A percentile compares a stretch with the other conserved stretches of the same genome.
Evolutionary conservation across 1,140 invertebrate species (phyloP).

Genomic region (Diuraphis noxia): DNA sequence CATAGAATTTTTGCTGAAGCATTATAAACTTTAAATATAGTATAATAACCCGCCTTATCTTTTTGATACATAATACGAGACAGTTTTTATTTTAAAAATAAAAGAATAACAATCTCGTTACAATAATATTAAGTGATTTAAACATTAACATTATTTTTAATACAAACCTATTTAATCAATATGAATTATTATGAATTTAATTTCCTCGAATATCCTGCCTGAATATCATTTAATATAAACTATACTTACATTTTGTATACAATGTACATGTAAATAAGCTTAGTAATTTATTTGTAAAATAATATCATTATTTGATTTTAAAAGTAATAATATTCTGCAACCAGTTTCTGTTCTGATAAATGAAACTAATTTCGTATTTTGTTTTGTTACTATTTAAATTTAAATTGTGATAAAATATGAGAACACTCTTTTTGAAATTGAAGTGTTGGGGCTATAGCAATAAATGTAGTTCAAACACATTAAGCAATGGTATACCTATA

Average conservation of each 20-base stretch:
- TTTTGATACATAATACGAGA: not conserved
- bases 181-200: not conserved
- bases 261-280: not conserved
- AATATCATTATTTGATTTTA: not conserved
- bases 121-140: not conserved
- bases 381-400: not conserved
- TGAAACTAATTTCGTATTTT: not conserved
- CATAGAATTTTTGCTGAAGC: not conserved
- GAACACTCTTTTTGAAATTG: constrained; percentile 6
- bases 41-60: not conserved
- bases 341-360: not conserved
- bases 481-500: constrained; percentile 8
- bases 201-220: not conserved
- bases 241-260: not conserved
- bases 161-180: not conserved
- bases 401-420: not conserved
- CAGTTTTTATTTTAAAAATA: not conserved
- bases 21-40: not conserved
- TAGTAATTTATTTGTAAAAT: not conserved
- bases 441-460: not conserved
- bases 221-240: not conserved
- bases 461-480: not conserved
- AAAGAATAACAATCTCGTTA: not conserved
- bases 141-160: not conserved
- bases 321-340: not conserved